These are phyloP conservation scores for Flabesymbios commensalis DNA, from an alignment of 2,888 invertebrate genomes.

Conservation along the genomic window DNA sequence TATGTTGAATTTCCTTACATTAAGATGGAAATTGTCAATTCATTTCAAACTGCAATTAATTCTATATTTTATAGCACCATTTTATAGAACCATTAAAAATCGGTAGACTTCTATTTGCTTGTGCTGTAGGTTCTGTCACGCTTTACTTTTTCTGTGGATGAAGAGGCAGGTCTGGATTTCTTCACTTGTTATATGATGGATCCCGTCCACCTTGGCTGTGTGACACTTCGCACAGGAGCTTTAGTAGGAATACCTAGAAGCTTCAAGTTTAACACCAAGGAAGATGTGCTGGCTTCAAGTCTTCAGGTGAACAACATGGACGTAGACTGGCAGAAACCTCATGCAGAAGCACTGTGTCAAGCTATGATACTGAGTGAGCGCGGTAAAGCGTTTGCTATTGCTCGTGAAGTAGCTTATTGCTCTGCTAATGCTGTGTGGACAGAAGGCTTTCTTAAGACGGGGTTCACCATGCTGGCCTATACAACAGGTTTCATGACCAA, in stretches of 20 bases:
- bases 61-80: no score
- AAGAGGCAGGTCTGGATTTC: constrained; percentile 17
- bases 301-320: constrained; percentile 59
- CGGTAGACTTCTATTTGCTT: no score
- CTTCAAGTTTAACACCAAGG: constrained; percentile 68
- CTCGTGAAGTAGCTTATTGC: constrained; percentile 73
- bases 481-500: constrained; percentile 66
- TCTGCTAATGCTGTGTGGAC: constrained; percentile 68
- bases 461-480: constrained; percentile 48
- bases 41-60: no score
- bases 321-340: constrained; percentile 71
- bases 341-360: constrained; percentile 69
- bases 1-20: no score
- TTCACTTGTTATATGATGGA: constrained; percentile 52
- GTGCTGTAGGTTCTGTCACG: no score
- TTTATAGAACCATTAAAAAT: no score
- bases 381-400: constrained; percentile 80
- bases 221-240: constrained; percentile 67
- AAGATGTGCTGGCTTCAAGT: constrained; percentile 68
- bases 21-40: no score
- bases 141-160: no score
- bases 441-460: constrained; percentile 65
- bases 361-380: constrained; percentile 76
- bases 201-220: constrained; percentile 71
- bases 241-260: constrained; percentile 76